Evolutionary conservation across 2,113 vertebrate species (phyloP).

Genomic region (Jaculus jaculus): DNA sequence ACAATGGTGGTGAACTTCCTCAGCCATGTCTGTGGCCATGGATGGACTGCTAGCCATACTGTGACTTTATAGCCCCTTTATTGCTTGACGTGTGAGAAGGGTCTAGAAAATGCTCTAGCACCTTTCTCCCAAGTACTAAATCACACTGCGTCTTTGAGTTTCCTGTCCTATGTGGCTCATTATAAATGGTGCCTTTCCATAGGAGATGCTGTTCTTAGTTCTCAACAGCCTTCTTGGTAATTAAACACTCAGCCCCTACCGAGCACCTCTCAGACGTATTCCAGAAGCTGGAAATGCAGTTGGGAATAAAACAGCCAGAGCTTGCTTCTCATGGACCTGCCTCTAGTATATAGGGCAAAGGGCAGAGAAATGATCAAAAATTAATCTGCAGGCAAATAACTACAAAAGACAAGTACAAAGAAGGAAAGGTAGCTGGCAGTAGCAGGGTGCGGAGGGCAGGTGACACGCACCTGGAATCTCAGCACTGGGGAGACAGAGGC

Average conservation of each 20-base stretch:
- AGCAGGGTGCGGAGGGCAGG: too few species aligned
- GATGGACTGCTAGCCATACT: background rate
- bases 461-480: background rate
- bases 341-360: background rate
- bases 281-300: background rate
- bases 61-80: background rate
- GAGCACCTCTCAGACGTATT: conserved; percentile 29
- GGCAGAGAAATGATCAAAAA: background rate
- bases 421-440: background rate
- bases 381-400: background rate
- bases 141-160: conserved; percentile 3
- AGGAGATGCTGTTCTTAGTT: background rate
- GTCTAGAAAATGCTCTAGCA: conserved; percentile 30
- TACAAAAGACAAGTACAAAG: background rate
- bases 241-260: conserved; percentile 22
- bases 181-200: background rate
- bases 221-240: conserved; percentile 10
- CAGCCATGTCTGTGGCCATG: background rate
- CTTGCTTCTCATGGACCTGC: background rate
- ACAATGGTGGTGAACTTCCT: background rate
- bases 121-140: conserved; percentile 40
- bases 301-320: background rate
- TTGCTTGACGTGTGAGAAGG: background rate
- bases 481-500: background rate
- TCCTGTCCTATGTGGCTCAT: background rate